These are phyloP conservation scores for Yponomeuta sedellus DNA, from an alignment of 2,888 invertebrate genomes.

Conservation along the genomic window DNA sequence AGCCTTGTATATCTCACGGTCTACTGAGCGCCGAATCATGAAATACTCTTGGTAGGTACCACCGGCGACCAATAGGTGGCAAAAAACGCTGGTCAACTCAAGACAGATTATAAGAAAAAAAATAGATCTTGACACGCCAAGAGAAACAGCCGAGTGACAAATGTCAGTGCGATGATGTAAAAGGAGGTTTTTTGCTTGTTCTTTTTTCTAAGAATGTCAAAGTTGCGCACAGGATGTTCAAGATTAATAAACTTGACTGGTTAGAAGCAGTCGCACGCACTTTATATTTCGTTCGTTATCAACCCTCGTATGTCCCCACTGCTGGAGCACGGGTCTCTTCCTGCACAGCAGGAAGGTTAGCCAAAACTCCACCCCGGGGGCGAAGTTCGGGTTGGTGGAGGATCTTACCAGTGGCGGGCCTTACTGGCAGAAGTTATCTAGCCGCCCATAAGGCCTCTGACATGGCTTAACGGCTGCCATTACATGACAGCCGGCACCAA, in stretches of 20 bases:
- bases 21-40: constrained; percentile 49
- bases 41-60: constrained; percentile 9
- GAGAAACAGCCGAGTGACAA: constrained; percentile 9
- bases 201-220: constrained; percentile 1
- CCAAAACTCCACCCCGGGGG: no score
- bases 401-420: no score
- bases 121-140: constrained; percentile 10
- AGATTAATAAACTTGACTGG: background rate
- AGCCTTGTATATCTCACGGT: constrained; percentile 59
- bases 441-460: no score
- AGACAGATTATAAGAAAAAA: constrained; percentile 15
- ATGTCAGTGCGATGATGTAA: constrained; percentile 10
- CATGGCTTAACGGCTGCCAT: no score
- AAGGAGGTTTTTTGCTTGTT: background rate
- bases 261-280: no score
- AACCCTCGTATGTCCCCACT: no score
- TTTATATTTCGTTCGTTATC: no score
- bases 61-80: constrained; percentile 13
- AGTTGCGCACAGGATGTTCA: background rate
- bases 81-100: constrained; percentile 14
- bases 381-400: no score
- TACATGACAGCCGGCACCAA: no score
- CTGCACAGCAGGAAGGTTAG: no score
- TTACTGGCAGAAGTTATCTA: no score
- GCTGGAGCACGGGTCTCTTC: no score